phyloP scores from a whole-genome alignment of 37 sponge, comb jelly and placozoan genomes.

The Cliona cf. orientalis region DNA sequence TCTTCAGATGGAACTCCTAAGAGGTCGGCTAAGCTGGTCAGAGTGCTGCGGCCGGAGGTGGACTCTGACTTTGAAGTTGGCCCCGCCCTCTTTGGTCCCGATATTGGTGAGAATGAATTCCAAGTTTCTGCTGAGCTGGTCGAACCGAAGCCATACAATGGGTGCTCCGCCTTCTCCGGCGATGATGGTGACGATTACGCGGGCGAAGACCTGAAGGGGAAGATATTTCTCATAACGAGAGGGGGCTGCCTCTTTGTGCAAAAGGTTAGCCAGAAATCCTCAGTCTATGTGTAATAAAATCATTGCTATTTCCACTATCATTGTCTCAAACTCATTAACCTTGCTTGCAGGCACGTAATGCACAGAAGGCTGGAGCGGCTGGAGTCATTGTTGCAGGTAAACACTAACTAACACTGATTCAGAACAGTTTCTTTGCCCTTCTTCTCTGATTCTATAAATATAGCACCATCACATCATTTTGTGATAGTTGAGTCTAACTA shows the following conservation, averaged over 20 bases:
- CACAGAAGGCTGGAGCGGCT: constrained; percentile 58
- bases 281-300: no score
- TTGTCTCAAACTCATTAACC: no score
- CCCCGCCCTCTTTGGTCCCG: constrained; percentile 71
- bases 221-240: constrained; percentile 68
- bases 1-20: neutral
- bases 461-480: no score
- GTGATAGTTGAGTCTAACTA: neutral
- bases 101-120: constrained; percentile 30
- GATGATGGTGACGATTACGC: no score
- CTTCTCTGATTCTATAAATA: neutral
- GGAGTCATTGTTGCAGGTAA: constrained; percentile 59
- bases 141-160: constrained; percentile 19
- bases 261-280: constrained; percentile 74
- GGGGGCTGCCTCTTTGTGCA: constrained; percentile 91
- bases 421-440: neutral
- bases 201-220: constrained; percentile 13
- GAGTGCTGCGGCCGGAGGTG: constrained; percentile 13
- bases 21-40: constrained; percentile 17
- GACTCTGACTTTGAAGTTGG: constrained; percentile 43
- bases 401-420: neutral
- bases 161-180: constrained; percentile 27
- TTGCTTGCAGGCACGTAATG: constrained; percentile 58
- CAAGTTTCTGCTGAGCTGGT: constrained; percentile 34
- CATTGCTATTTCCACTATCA: neutral